Percentiles rank a stretch among this genome's conserved stretches.
These are phyloP conservation scores for Arenaria interpres DNA, from an alignment of 2,113 vertebrate genomes.

Conservation along the genomic window DNA sequence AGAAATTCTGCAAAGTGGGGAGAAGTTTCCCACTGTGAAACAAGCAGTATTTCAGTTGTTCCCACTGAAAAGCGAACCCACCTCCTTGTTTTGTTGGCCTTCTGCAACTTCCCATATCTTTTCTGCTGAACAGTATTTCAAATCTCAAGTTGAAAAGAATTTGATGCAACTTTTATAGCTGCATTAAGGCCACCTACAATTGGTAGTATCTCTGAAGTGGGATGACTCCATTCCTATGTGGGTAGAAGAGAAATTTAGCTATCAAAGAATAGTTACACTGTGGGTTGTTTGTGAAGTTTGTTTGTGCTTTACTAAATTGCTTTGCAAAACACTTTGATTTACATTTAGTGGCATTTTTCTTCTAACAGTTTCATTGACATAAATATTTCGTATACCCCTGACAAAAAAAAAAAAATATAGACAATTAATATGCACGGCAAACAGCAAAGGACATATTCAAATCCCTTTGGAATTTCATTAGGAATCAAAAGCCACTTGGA, in stretches of 20 bases:
- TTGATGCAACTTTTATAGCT: neutral
- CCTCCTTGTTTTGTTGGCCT: neutral
- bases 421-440: slow-evolving; percentile 23
- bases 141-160: neutral
- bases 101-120: neutral
- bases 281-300: neutral
- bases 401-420: neutral
- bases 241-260: neutral
- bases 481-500: slow-evolving; percentile 45
- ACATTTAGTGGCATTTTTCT: slow-evolving; percentile 32
- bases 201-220: neutral
- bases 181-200: neutral
- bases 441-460: slow-evolving; percentile 9
- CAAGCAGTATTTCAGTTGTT: neutral
- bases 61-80: neutral
- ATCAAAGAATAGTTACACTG: neutral
- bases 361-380: neutral
- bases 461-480: slow-evolving; percentile 22
- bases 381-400: neutral
- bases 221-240: neutral
- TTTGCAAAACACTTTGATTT: slow-evolving; percentile 4
- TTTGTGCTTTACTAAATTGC: neutral
- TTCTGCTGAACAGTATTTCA: neutral
- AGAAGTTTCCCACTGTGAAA: neutral
- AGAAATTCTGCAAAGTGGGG: neutral